phyloP scores from a whole-genome alignment of 2,797 vertebrate species.

The Nasua narica region DNA sequence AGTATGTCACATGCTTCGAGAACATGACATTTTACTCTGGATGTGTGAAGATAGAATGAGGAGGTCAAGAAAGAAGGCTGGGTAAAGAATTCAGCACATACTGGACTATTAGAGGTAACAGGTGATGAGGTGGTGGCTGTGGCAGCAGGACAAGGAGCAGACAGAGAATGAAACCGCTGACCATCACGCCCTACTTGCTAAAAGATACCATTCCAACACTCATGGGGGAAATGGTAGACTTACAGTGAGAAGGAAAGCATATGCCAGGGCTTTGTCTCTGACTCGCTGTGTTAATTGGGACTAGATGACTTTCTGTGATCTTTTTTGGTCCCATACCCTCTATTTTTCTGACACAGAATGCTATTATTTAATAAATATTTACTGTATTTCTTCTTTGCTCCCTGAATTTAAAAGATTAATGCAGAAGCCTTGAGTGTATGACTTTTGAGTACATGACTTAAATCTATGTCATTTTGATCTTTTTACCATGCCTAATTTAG shows the following conservation, averaged over 20 bases:
- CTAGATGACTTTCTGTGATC: neutral
- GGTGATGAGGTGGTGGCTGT: neutral
- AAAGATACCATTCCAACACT: neutral
- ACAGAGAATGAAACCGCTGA: neutral
- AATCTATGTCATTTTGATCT: neutral
- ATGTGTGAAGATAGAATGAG: fast-evolving
- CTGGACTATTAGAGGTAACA: neutral
- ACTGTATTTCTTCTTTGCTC: neutral
- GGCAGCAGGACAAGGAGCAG: neutral
- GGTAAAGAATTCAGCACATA: neutral
- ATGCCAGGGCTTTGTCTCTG: fast-evolving
- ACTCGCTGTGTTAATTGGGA: neutral
- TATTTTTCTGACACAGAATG: neutral
- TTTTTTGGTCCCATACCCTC: neutral
- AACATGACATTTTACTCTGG: neutral
- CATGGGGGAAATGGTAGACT: neutral
- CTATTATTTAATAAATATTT: neutral
- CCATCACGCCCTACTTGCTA: neutral
- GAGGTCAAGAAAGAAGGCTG: neutral
- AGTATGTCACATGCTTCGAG: neutral
- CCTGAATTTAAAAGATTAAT: constrained; percentile 9
- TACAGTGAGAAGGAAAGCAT: neutral
- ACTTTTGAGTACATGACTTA: neutral
- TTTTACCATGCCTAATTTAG: neutral
- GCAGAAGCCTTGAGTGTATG: neutral